Conservation (phyloP, 1,140 invertebrate species). For the Olivierus martensii region DNA sequence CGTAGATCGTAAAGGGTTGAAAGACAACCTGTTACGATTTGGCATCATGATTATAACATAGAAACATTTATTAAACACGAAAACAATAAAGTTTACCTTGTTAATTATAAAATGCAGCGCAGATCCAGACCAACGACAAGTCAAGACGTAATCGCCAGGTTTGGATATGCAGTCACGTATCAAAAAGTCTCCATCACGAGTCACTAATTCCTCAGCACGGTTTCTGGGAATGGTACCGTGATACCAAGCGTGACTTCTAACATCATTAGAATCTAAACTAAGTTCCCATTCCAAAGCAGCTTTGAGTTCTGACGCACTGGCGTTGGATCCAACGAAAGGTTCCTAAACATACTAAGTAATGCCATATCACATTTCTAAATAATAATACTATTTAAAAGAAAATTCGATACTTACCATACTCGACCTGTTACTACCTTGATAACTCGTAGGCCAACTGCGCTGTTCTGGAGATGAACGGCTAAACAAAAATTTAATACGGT, state of each 20-base stretch:
- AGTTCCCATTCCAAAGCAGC: constrained; percentile 64
- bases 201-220: constrained; percentile 61
- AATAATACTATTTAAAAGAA: not conserved
- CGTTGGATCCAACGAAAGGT: constrained; percentile 3
- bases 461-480: not conserved
- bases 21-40: constrained; percentile 71
- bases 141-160: constrained; percentile 84
- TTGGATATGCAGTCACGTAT: constrained; percentile 84
- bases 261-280: constrained; percentile 61
- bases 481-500: not conserved
- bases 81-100: constrained; percentile 8
- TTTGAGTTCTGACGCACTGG: constrained; percentile 8
- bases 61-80: too few relatives aligned
- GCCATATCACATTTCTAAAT: not conserved
- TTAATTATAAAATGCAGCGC: constrained; percentile 67
- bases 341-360: constrained; percentile 1
- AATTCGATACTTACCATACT: constrained; percentile 4
- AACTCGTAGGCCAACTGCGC: constrained; percentile 10
- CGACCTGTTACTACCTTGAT: constrained; percentile 4
- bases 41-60: too few relatives aligned
- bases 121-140: constrained; percentile 59
- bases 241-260: constrained; percentile 85
- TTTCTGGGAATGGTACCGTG: constrained; percentile 73
- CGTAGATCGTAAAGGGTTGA: constrained; percentile 76
- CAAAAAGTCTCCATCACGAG: constrained; percentile 63